Base-by-base conservation (phyloP, 2,797 vertebrate genomes). In the Enteromius treurensis region DNA sequence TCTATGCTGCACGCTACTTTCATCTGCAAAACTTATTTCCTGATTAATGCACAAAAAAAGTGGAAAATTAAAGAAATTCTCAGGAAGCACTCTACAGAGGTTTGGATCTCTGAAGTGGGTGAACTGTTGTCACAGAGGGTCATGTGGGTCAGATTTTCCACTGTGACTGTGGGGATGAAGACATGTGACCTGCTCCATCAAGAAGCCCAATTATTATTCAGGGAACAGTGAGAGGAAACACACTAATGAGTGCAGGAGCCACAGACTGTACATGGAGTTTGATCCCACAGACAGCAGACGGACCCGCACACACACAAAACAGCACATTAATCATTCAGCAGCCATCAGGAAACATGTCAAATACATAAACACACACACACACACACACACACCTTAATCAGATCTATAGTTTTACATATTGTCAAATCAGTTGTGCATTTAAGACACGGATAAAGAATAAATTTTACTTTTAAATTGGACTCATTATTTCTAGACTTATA, bases 221-320 rank as follows among this genome's bases (percentile, higher is more conserved):
- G 17, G 19, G 70, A 49, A 29, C 2, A 73, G 26, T 1, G 13
- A 58, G 23, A 26, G 51, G 34, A 77, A 77, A 77, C 15, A 34
- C 49, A 75, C n/a, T 60, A 53, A 29, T 60, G 53, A 60, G 74
- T 77, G 34, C 53, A 60, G 53, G 26, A 51, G 26, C 9, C n/a
- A 77, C 74, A 26, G 74, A 17, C 53, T 76, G 53, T 21, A 32
- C 23, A 51, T 49, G 45, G 47, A 53, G 71, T 74, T n/a, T 74
- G 47, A 77, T 77, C 34, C n/a, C 55, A 60, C 21, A 76, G n/a
- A 62, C n/a, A 62, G 55, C n/a, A 62, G 55, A 62, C 2, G 14
- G 34, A 62, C 53, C 10, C n/a, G 21, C 51, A 23, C 40, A 75
- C 73, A 75, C 53, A 23, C 17, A 51, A 60, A 26, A n/a, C 21